These are phyloP conservation scores for Gulo gulo DNA, from an alignment of 2,113 vertebrate species.

Conservation along the genomic window DNA sequence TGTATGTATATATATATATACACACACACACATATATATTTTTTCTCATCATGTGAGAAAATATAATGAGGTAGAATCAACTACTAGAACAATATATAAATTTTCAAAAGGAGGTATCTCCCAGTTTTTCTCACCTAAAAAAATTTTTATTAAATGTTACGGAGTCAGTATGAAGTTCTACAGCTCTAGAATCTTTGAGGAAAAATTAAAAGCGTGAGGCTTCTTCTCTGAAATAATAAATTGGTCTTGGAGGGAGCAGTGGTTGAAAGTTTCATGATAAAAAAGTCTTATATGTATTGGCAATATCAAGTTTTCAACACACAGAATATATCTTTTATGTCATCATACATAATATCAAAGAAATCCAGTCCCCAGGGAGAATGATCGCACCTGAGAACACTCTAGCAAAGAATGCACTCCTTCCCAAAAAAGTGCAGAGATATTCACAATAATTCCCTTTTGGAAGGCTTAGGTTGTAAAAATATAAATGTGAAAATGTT, in stretches of 20 bases:
- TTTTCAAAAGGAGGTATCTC: neutral
- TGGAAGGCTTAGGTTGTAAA: neutral
- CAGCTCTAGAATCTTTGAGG: neutral
- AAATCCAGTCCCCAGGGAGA: neutral
- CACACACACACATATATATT: too few species aligned
- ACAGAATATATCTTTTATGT: neutral
- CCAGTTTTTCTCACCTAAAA: neutral
- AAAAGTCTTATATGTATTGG: neutral
- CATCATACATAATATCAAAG: neutral
- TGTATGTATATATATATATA: too few species aligned
- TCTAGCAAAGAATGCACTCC: neutral
- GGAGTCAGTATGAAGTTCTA: neutral
- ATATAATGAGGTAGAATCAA: conserved; percentile 11
- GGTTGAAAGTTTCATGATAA: neutral
- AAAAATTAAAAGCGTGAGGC: conserved; percentile 11
- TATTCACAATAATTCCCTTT: neutral
- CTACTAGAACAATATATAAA: neutral
- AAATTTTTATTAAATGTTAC: neutral
- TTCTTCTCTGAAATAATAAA: conserved; percentile 11
- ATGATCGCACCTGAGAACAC: neutral
- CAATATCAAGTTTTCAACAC: conserved; percentile 27
- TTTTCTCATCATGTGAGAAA: neutral
- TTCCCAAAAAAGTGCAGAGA: neutral
- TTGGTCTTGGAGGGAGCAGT: neutral
- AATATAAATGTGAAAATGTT: conserved; percentile 26